phyloP scores from a whole-genome alignment of 2,113 vertebrate genomes.

The Shinisaurus crocodilurus region DNA sequence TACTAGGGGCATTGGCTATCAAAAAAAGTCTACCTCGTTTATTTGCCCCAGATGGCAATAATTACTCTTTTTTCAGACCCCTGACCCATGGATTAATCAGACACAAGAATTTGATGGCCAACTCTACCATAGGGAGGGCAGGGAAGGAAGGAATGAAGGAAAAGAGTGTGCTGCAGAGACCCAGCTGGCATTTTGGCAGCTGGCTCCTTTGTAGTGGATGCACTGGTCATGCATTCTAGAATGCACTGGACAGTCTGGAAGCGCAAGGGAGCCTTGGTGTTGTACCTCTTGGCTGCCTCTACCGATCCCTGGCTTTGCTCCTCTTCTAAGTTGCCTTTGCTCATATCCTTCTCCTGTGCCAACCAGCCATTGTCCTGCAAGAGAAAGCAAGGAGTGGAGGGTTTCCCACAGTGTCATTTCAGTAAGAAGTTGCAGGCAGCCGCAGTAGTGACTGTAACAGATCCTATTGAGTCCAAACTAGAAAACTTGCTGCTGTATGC shows the following conservation, averaged over 20 bases:
- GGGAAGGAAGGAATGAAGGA: constrained; percentile 5
- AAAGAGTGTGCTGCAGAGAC: no score
- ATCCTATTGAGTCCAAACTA: neutral
- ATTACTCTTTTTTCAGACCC: no score
- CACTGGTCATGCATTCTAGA: accelerated
- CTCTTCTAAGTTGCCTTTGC: constrained; percentile 56
- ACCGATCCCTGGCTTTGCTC: constrained; percentile 51
- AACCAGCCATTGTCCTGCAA: constrained; percentile 60
- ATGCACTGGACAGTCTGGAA: accelerated
- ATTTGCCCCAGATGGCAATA: no score
- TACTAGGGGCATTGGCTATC: no score
- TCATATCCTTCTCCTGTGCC: constrained; percentile 55
- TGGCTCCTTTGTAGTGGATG: neutral
- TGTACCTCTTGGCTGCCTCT: constrained; percentile 74
- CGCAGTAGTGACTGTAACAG: neutral
- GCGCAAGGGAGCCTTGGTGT: accelerated
- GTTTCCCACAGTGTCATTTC: neutral
- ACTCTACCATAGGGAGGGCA: neutral
- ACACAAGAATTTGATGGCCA: neutral
- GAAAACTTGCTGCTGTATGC: neutral
- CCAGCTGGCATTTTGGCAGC: no score
- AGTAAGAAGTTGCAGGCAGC: neutral
- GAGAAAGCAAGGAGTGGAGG: constrained; percentile 45
- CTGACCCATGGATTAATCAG: no score
- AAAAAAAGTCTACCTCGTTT: no score